Percentiles rank a stretch among this genome's conserved stretches.
phyloP scores from a whole-genome alignment of 2,888 invertebrate genomes.

The Lomographa bimaculata region DNA sequence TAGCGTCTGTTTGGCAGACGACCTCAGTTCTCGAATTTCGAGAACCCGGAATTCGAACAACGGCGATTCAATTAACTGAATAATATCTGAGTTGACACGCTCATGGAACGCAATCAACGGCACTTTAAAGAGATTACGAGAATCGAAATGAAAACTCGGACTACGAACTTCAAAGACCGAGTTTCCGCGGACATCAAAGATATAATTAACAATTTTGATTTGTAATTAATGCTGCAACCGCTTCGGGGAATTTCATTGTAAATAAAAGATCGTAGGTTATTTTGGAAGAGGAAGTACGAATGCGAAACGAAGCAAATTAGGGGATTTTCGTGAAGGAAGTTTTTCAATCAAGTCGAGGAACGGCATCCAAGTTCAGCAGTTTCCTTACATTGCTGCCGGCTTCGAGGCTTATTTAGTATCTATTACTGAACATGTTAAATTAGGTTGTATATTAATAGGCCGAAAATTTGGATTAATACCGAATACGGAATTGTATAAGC shows the following conservation, averaged over 20 bases:
- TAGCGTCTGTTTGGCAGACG: conserved; percentile 43
- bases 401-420: conserved; percentile 21
- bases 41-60: conserved; percentile 33
- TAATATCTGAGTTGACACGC: conserved; percentile 46
- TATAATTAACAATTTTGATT: conserved; percentile 36
- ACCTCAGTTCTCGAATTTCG: conserved; percentile 35
- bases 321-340: conserved; percentile 35
- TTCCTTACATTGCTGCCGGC: conserved; percentile 18
- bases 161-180: conserved; percentile 39
- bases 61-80: conserved; percentile 49
- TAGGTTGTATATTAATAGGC: neutral
- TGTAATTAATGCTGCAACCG: conserved; percentile 25
- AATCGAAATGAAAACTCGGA: conserved; percentile 31
- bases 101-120: conserved; percentile 40
- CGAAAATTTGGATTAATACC: conserved; percentile 1
- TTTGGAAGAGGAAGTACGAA: conserved; percentile 16
- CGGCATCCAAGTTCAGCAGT: conserved; percentile 29
- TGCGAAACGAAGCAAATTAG: conserved; percentile 26
- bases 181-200: conserved; percentile 42
- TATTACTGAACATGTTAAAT: conserved; percentile 9
- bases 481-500: conserved; percentile 15
- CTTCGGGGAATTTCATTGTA: conserved; percentile 20
- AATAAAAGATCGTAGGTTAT: conserved; percentile 13
- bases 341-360: conserved; percentile 41
- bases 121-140: conserved; percentile 33